These are phyloP conservation scores for Cecidostiba fungosa DNA, from an alignment of 2,888 invertebrate genomes.

Conservation along the genomic window DNA sequence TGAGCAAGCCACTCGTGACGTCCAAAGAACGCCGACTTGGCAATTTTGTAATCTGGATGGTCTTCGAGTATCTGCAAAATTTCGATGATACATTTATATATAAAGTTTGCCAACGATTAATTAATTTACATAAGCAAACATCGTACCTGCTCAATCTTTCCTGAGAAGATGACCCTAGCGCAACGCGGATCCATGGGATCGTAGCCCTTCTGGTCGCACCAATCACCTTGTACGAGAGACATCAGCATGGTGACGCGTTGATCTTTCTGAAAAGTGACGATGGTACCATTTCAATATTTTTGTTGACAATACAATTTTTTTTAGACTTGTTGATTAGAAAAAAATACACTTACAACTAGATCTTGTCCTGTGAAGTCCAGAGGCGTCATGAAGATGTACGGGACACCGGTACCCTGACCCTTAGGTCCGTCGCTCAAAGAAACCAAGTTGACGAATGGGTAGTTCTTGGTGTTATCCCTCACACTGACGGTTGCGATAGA, in stretches of 20 bases:
- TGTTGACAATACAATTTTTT: not conserved
- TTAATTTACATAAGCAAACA: not conserved
- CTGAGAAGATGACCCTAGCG: constrained; percentile 86
- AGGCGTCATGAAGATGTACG: constrained; percentile 87
- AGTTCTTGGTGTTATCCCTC: constrained; percentile 82
- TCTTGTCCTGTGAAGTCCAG: constrained; percentile 86
- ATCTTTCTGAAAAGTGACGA: constrained; percentile 81
- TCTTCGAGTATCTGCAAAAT: constrained; percentile 67
- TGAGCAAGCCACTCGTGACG: constrained; percentile 86
- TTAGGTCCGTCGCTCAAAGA: constrained; percentile 86
- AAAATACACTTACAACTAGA: constrained; percentile 81
- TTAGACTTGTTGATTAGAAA: not conserved
- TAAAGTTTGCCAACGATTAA: not conserved
- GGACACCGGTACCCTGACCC: constrained; percentile 85
- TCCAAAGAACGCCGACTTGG: constrained; percentile 83
- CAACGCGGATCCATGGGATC: constrained; percentile 89
- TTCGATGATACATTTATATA: no score
- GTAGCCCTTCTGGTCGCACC: constrained; percentile 83
- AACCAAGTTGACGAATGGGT: constrained; percentile 86
- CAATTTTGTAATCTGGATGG: constrained; percentile 81
- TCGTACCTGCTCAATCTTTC: constrained; percentile 84
- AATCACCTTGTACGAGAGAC: constrained; percentile 85
- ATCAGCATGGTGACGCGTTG: constrained; percentile 84
- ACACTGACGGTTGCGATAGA: constrained; percentile 86
- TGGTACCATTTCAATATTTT: not conserved